Conservation (phyloP, 2,888 invertebrate genomes). For the Tenodera sinensis region DNA sequence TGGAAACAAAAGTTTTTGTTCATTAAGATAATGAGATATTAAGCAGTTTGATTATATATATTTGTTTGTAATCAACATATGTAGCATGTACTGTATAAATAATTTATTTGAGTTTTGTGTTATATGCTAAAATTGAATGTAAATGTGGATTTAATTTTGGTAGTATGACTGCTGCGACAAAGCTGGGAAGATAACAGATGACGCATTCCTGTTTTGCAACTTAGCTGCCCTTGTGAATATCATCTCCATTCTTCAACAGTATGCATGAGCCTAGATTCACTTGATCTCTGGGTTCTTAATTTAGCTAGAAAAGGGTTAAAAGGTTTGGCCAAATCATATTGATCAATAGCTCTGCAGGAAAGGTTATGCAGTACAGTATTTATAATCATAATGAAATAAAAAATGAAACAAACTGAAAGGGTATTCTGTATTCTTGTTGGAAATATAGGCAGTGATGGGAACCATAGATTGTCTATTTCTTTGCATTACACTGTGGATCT, state of each 20-base stretch:
- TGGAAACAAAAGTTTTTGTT: too few species aligned
- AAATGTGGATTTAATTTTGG: neutral
- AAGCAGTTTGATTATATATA: too few species aligned
- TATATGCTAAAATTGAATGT: neutral
- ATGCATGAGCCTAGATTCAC: neutral
- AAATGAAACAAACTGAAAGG: neutral
- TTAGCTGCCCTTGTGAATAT: neutral
- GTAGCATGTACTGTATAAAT: neutral
- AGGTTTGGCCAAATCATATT: neutral
- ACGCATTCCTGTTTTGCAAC: neutral
- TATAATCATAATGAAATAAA: neutral
- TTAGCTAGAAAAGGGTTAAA: neutral
- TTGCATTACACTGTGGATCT: neutral
- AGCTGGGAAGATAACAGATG: neutral
- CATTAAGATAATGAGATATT: too few species aligned
- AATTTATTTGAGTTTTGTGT: neutral
- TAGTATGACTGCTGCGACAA: neutral
- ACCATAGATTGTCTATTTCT: neutral
- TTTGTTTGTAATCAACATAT: too few species aligned
- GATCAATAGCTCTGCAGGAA: neutral
- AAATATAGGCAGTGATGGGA: neutral
- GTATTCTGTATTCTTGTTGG: neutral
- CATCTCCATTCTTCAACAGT: neutral
- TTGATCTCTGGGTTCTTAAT: neutral
- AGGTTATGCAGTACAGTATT: neutral